These are phyloP conservation scores for Hirtodrosophila histrioides DNA, from an alignment of 2,888 invertebrate species.

Conservation along the genomic window DNA sequence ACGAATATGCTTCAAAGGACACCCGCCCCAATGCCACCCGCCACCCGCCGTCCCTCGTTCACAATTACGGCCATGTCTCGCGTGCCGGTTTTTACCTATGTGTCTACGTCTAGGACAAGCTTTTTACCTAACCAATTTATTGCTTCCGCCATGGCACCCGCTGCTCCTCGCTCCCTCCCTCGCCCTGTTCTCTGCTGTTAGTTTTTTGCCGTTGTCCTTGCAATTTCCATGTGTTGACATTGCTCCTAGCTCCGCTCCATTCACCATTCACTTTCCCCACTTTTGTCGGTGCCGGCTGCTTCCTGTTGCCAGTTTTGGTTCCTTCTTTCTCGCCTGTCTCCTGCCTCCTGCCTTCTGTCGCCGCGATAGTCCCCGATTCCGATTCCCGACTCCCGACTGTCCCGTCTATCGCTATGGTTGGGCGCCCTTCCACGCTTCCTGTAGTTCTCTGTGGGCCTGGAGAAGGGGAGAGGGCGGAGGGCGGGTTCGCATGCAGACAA, in stretches of 20 bases:
- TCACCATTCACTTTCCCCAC: constrained; percentile 41
- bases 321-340: constrained; percentile 2
- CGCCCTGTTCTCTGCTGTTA: constrained; percentile 17
- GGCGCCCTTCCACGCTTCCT: constrained; percentile 1
- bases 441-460: neutral
- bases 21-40: constrained; percentile 19
- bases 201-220: constrained; percentile 69
- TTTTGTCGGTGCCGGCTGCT: constrained; percentile 45
- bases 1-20: constrained; percentile 43
- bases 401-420: constrained; percentile 23
- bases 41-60: neutral
- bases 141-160: constrained; percentile 59
- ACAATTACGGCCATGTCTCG: constrained; percentile 66
- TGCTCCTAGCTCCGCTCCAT: constrained; percentile 36
- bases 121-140: constrained; percentile 78
- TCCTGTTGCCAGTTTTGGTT: constrained; percentile 21
- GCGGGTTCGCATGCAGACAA: constrained; percentile 62
- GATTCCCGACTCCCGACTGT: constrained; percentile 13
- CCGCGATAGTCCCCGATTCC: constrained; percentile 26
- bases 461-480: neutral
- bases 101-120: constrained; percentile 73
- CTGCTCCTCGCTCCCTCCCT: constrained; percentile 6
- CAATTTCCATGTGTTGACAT: constrained; percentile 76
- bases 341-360: constrained; percentile 42
- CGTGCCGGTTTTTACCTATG: constrained; percentile 55